A percentile compares a stretch with the other conserved stretches of the same genome.
phyloP scores from a whole-genome alignment of 2,888 invertebrate genomes.

The Pachliopta kotzebuea region DNA sequence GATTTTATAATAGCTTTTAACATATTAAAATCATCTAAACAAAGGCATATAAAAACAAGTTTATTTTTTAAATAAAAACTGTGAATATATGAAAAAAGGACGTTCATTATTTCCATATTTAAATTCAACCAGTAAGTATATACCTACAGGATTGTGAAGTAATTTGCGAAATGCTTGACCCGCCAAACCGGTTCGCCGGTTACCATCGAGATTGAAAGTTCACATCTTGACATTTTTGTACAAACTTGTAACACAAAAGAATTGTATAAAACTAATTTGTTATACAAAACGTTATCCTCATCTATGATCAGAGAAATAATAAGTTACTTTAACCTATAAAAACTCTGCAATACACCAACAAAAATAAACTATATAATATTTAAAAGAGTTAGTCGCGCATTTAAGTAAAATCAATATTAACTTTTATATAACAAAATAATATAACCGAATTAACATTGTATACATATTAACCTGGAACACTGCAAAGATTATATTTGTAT shows the following conservation, averaged over 20 bases:
- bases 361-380: too few relatives aligned
- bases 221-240: conserved; percentile 46
- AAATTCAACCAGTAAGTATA: conserved; percentile 15
- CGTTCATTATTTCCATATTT: conserved; percentile 1
- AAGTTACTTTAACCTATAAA: conserved; percentile 2
- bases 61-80: not conserved
- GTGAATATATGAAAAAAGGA: not conserved
- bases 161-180: conserved; percentile 38
- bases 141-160: conserved; percentile 33
- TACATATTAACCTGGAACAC: not conserved
- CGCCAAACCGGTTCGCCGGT: conserved; percentile 47
- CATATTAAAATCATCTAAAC: too few relatives aligned
- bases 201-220: conserved; percentile 51
- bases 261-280: not conserved
- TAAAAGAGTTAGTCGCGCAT: too few relatives aligned
- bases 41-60: too few relatives aligned
- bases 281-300: too few relatives aligned
- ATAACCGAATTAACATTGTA: not conserved
- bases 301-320: not conserved
- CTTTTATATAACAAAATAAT: not conserved
- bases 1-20: too few relatives aligned
- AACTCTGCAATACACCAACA: not conserved
- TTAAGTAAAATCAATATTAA: too few relatives aligned
- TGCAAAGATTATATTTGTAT: not conserved
- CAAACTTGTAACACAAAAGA: conserved; percentile 8